Evolutionary conservation across 2,888 invertebrate genomes (phyloP).

Genomic region (Eucera pruinosa): DNA sequence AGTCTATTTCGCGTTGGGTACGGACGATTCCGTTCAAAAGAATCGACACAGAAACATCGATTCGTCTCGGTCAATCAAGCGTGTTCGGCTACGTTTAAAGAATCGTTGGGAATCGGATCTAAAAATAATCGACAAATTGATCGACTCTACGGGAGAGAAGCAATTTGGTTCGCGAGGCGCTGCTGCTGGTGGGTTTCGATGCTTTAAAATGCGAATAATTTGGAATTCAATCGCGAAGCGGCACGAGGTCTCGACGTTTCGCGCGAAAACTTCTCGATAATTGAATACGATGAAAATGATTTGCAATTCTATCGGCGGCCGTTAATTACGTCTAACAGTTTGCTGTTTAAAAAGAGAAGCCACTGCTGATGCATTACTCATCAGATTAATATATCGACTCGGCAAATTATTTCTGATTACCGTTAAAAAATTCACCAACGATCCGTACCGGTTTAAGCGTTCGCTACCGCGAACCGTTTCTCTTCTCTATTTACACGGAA

Average conservation of each 20-base stretch:
- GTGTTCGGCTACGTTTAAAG: too few species aligned
- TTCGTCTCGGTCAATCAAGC: constrained; percentile 1
- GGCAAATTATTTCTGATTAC: too few species aligned
- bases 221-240: background rate
- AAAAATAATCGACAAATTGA: too few species aligned
- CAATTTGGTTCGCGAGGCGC: background rate
- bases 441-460: too few species aligned
- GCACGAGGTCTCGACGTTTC: background rate
- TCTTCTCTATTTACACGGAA: too few species aligned
- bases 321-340: constrained; percentile 4
- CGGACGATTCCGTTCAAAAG: too few species aligned
- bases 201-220: background rate
- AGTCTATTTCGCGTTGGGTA: too few species aligned
- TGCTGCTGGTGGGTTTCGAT: background rate
- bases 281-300: background rate
- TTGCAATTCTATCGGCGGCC: constrained; percentile 9
- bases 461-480: too few species aligned
- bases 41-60: too few species aligned
- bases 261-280: constrained; percentile 11
- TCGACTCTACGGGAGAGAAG: background rate
- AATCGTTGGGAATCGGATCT: too few species aligned
- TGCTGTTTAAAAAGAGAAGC: background rate
- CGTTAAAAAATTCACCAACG: too few species aligned
- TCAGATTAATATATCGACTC: too few species aligned
- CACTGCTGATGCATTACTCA: background rate